Conservation (phyloP, 2,113 vertebrate species). For the Pipra filicauda region DNA sequence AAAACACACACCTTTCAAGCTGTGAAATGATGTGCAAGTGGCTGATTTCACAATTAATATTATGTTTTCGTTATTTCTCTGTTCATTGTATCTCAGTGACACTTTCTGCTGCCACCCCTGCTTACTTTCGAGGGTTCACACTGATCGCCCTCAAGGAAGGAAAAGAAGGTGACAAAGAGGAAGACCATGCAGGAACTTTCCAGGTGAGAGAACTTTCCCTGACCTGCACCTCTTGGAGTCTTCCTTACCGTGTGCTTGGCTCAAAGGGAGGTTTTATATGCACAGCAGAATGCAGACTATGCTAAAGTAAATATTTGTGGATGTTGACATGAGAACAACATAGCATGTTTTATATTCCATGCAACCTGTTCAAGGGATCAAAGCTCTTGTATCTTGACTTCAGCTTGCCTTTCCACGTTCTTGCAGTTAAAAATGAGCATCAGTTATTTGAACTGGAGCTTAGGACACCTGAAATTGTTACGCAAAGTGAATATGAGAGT, state of each 20-base stretch:
- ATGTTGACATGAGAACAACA: neutral
- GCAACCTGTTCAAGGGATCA: neutral
- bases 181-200: slow-evolving; percentile 91
- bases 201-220: slow-evolving; percentile 79
- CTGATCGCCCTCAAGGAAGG: slow-evolving; percentile 92
- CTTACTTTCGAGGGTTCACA: slow-evolving; percentile 95
- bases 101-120: slow-evolving; percentile 85
- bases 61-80: slow-evolving; percentile 32
- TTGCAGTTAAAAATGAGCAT: neutral
- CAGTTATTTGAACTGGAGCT: neutral
- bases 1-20: neutral
- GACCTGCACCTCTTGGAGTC: neutral
- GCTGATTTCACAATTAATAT: neutral
- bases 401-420: neutral
- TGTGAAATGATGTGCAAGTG: neutral
- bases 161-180: slow-evolving; percentile 89
- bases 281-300: neutral
- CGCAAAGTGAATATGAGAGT: neutral
- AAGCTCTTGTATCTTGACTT: neutral
- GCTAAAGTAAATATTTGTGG: neutral
- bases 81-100: slow-evolving; percentile 78
- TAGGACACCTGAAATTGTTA: neutral
- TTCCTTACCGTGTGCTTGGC: neutral
- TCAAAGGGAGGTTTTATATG: neutral
- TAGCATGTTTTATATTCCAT: neutral